phyloP scores from a whole-genome alignment of 2,113 vertebrate genomes.

The Pelodiscus sinensis region DNA sequence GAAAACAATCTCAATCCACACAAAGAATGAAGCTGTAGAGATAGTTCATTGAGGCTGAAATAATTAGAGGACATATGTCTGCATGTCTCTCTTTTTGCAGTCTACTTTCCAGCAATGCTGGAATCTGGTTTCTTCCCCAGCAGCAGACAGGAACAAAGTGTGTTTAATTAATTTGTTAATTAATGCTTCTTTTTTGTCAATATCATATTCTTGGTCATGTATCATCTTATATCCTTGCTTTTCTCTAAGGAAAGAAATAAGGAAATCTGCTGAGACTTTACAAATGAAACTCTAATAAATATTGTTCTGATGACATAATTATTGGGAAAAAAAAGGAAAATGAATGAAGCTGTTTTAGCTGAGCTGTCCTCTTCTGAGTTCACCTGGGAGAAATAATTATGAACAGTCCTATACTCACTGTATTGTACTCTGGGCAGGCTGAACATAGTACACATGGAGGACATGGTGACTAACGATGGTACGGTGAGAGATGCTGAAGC shows the following conservation, averaged over 20 bases:
- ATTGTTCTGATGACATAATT: neutral
- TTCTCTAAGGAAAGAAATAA: slow-evolving; percentile 22
- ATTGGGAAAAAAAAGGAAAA: neutral
- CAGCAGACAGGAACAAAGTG: slow-evolving; percentile 23
- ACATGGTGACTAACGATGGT: neutral
- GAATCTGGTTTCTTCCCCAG: slow-evolving; percentile 17
- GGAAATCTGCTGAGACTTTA: neutral
- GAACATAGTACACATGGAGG: neutral
- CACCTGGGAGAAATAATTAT: neutral
- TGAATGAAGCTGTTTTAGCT: neutral
- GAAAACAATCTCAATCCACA: slow-evolving; percentile 59
- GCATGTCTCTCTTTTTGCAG: slow-evolving; percentile 31
- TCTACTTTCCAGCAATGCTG: slow-evolving; percentile 19
- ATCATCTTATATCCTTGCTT: slow-evolving; percentile 26
- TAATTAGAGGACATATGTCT: slow-evolving; percentile 11
- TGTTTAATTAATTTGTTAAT: slow-evolving; percentile 64
- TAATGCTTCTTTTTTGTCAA: slow-evolving; percentile 52
- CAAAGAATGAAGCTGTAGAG: slow-evolving; percentile 49
- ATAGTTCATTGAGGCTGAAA: slow-evolving; percentile 47
- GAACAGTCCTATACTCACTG: neutral
- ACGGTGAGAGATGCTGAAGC: neutral
- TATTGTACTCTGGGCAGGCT: neutral
- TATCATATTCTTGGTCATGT: slow-evolving; percentile 36
- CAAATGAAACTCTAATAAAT: neutral
- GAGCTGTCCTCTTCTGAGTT: fast-evolving